These are phyloP conservation scores for Trialeurodes vaporariorum DNA, from an alignment of 1,140 invertebrate genomes.

Conservation along the genomic window DNA sequence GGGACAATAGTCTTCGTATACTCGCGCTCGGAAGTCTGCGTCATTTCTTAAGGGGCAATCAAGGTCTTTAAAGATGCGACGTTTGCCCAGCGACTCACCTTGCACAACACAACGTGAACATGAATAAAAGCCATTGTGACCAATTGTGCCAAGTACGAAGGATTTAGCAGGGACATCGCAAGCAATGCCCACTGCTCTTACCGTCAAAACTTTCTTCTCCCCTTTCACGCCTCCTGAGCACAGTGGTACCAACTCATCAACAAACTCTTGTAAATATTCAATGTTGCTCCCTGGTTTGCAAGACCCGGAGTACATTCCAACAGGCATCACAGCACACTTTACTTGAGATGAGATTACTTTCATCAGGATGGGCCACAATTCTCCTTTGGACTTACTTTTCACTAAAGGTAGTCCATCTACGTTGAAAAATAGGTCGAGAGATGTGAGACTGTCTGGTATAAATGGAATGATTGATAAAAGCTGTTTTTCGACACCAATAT, in stretches of 20 bases:
- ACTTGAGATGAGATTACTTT: conserved; percentile 12
- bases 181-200: conserved; percentile 20
- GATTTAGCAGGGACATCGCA: conserved; percentile 26
- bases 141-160: conserved; percentile 23
- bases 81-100: conserved; percentile 22
- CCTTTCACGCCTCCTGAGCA: conserved; percentile 13
- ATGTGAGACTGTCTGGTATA: no score
- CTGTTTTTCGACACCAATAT: no score
- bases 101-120: conserved; percentile 25
- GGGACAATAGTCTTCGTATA: conserved; percentile 30
- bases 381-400: conserved; percentile 17
- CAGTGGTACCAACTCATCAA: conserved; percentile 18
- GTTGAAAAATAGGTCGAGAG: no score
- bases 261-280: conserved; percentile 23
- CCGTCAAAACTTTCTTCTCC: conserved; percentile 13
- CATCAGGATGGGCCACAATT: conserved; percentile 25
- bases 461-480: no score
- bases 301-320: conserved; percentile 24
- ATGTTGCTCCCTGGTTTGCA: conserved; percentile 19
- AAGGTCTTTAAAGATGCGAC: conserved; percentile 22
- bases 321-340: conserved; percentile 14
- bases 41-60: conserved; percentile 22
- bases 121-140: conserved; percentile 22
- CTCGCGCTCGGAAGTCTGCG: conserved; percentile 21
- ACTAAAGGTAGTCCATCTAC: conserved; percentile 22